Evolutionary conservation across 2,888 invertebrate genomes (phyloP), one percentile per base, ranked within the genome.

Genomic region (Entomobrya multifasciata): DNA sequence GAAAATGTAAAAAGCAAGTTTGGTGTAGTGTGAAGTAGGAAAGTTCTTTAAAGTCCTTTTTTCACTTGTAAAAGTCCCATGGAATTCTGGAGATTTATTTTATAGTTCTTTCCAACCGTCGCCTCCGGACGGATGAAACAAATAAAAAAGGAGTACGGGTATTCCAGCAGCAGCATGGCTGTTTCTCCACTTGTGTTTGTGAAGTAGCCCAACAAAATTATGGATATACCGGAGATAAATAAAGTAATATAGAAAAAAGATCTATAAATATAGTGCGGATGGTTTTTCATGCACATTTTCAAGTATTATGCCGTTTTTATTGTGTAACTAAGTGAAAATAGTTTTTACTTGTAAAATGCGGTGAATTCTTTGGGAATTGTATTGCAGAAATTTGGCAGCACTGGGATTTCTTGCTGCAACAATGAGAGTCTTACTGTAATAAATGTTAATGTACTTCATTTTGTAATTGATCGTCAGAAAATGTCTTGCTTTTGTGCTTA

Each of bases 1-100:
- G 70, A 25, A 36, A 15, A 22, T 47, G 70, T 22, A 44, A 70
- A 70, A 20, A 22, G 22, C 25, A 22, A 25, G 36, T 36, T 36
- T 36, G n/a, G n/a, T 15, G 67, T 44, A 44, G 70, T 47, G 25
- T 70, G 25, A 70, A 49, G 22, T 36, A 8, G 36, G 4, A 8
- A 36, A 36, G 36, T 36, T 44, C 70, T 49, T 22, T 6, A 57
- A 25, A 49, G 2, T 47, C 47, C 44, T 47, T n/a, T 47, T 70
- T 47, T 67, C 17, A 8, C 20, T 17, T 20, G 41, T 49, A 55
- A 27, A 57, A 22, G 17, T 41, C 76, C 36, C 74, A 17, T 72
- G 72, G 49, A 74, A 76, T 20, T 78, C 77, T 78, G 77, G 77
- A 79, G 79, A 79, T 79, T 65, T 52, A 78, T 65, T 79, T 65